These are phyloP conservation scores for Eupithecia abbreviata DNA, from an alignment of 2,888 invertebrate genomes.

Conservation along the genomic window DNA sequence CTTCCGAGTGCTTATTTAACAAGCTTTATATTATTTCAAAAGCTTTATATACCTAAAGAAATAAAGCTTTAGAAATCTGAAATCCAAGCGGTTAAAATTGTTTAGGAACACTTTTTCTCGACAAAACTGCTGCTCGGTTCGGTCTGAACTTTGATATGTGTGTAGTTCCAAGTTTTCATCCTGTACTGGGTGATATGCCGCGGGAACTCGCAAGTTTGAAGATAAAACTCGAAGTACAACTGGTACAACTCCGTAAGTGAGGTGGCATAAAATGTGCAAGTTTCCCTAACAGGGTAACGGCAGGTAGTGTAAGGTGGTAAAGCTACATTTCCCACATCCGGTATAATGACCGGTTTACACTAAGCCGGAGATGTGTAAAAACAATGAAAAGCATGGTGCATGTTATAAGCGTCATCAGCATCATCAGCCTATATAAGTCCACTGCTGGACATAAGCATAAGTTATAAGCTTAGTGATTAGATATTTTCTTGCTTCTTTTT, in stretches of 20 bases:
- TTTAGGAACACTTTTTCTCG: not conserved
- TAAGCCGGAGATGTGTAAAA: not conserved
- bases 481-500: too few species aligned
- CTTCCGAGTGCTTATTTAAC: too few species aligned
- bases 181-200: not conserved
- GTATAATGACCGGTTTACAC: not conserved
- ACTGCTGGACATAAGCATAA: too few species aligned
- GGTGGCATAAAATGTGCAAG: not conserved
- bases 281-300: not conserved
- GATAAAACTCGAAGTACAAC: not conserved
- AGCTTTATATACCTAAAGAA: too few species aligned
- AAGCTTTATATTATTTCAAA: too few species aligned
- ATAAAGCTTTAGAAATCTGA: too few species aligned
- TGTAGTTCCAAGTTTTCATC: not conserved
- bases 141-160: not conserved
- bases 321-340: not conserved
- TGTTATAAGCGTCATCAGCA: too few species aligned
- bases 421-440: too few species aligned
- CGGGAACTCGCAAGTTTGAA: not conserved
- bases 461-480: too few species aligned
- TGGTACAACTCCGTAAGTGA: not conserved
- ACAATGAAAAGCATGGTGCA: not conserved
- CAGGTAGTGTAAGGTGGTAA: not conserved
- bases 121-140: not conserved
- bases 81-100: not conserved